Conservation (phyloP, 2,113 vertebrate genomes). For the Amia ocellicauda region DNA sequence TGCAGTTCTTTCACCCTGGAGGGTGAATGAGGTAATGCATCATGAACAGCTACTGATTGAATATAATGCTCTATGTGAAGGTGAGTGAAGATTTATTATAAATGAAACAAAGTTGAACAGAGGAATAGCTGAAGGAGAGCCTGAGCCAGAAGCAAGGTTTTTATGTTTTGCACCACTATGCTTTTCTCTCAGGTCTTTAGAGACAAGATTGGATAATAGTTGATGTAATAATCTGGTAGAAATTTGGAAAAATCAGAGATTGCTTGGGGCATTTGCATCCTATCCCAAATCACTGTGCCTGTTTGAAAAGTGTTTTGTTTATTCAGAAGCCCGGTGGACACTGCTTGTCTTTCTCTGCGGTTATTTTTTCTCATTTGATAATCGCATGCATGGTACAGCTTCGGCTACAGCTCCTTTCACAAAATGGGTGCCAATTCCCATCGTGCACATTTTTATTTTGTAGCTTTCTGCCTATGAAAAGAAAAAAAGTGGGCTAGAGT, state of each 20-base stretch:
- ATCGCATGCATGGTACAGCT: too few relatives aligned
- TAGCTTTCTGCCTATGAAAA: too few relatives aligned
- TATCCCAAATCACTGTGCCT: not conserved
- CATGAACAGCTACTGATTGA: constrained; percentile 30
- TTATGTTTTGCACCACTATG: not conserved
- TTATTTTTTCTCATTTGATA: too few relatives aligned
- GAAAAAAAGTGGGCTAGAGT: too few relatives aligned
- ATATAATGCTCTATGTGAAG: constrained; percentile 17
- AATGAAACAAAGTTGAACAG: not conserved
- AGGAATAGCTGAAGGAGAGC: not conserved
- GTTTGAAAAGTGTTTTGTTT: too few relatives aligned
- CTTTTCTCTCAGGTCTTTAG: constrained; percentile 1
- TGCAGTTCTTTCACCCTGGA: constrained; percentile 27
- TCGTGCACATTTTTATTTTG: too few relatives aligned
- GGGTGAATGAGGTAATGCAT: constrained; percentile 29
- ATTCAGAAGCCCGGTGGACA: not conserved
- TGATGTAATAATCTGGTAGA: not conserved
- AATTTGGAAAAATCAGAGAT: not conserved
- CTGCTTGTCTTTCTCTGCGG: not conserved
- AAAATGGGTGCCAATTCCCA: too few relatives aligned
- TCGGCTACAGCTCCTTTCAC: too few relatives aligned
- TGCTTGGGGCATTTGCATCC: not conserved
- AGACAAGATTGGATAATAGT: not conserved
- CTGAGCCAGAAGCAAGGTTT: not conserved
- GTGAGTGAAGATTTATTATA: constrained; percentile 16